Base-by-base conservation (phyloP, 2,113 vertebrate species). In the Rhabdornis inornatus region DNA sequence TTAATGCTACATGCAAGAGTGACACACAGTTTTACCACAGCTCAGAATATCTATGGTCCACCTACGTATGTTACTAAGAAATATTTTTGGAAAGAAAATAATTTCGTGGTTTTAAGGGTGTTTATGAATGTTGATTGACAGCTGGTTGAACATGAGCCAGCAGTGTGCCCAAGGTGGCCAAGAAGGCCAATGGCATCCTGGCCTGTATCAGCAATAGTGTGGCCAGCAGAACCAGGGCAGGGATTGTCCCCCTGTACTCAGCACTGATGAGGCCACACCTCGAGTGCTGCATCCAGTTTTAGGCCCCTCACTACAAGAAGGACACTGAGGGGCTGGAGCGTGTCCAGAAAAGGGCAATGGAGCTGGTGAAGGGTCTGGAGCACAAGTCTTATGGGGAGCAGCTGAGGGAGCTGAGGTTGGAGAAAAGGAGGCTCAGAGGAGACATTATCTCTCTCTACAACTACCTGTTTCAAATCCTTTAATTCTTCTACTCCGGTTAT, bases 261-360 rank as follows among this genome's bases (percentile, higher is more conserved):
- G 17, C 12, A 14, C 8, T 52, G 19, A 4, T 40, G 57, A 71
- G 42, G 25, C 6, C 2, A 1, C 7, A 13, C 24, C 8, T 24
- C 0, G 0, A 65, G 5, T 28, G 4, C 25, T 37, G 25, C 18
- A 44, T 2, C 14, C 57, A 28, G 22, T 37, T 87, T 24, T 5
- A 1, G 11, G 13, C 2, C 13, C 12, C 4, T 65, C 45, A 60
- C 25, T 9, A 40, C 8, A 59, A 30, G 19, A 60, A 55, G 8
- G 22, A 13, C 13, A 11, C 0, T 42, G 52, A 53, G 13, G 18
- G 3, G 21, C 30, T 64, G 21, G 4, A 77, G n/a, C 0, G 0
- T 6, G 15, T 37, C 45, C 27, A 65, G n/a, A 42, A 44, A 65
- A 53, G 24, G 17, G 8, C 39, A 53, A 4, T 2, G 13, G n/a